Base-by-base conservation (phyloP, 2,113 vertebrate species). In the Oxyura jamaicensis region DNA sequence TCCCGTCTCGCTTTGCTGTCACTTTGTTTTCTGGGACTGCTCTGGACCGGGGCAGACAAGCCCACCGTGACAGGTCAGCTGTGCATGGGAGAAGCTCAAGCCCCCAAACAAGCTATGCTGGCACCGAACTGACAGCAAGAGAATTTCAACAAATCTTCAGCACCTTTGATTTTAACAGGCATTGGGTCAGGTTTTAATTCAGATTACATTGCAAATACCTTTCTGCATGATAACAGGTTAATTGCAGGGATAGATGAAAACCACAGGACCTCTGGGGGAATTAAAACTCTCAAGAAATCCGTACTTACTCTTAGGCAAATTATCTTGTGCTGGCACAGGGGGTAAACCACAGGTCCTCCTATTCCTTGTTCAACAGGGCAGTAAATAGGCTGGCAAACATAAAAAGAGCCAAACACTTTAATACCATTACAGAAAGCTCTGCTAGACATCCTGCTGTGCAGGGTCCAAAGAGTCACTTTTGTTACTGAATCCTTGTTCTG, bases 121-220 rank as follows among this genome's bases (percentile, higher is more conserved):
- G 58, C 53, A 95, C 50, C 42, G 90, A 83, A 65, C 18, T 20
- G n/a, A 31, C 29, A 80, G 39, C 0, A 1, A 73, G 60, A 68
- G 55, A 81, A 71, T 88, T 90, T 78, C 83, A 65, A 60, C 66
- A 83, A 35, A 69, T 78, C 69, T 76, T 69, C 55, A 46, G 55
- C 36, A 73, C n/a, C 77, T 92, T 76, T 39, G 36, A 62, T 84
- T 91, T 92, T 68, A 84, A 69, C 44, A 69, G 44, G 53, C 53
- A 36, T 15, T 91, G 67, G 80, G 65, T 77, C 75, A 73, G 58
- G 67, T 73, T 96, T 96, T 94, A 85, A 93, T 96, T 95, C 88
- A 94, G 93, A 95, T 94, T 95, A 85, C 81, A 92, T 87, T 94
- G 83, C 95, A 95, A 94, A 97, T 87, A 92, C 81, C 88, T 95